Conservation (phyloP, 2,888 invertebrate genomes). For the Tyria jacobaeae region DNA sequence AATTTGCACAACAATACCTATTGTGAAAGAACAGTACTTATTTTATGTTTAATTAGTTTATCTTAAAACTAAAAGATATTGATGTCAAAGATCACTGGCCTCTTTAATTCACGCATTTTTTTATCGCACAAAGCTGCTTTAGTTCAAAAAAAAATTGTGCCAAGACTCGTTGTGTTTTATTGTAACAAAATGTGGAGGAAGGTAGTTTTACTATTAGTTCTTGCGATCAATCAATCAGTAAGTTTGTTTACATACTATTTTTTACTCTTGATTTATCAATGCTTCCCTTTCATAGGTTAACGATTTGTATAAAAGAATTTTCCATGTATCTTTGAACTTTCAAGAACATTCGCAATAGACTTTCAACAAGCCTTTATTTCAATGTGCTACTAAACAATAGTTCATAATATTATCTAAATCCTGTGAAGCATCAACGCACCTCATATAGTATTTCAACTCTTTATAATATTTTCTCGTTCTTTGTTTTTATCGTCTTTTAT, state of each 20-base stretch:
- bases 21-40: not conserved
- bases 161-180: constrained; percentile 20
- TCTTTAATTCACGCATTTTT: constrained; percentile 34
- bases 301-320: no score
- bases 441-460: no score
- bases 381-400: no score
- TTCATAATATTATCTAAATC: no score
- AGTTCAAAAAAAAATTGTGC: constrained; percentile 29
- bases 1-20: not conserved
- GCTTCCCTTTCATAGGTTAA: no score
- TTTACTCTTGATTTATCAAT: not conserved
- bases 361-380: no score
- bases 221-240: constrained; percentile 62
- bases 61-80: constrained; percentile 41
- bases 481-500: no score
- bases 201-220: constrained; percentile 56
- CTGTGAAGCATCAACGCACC: no score
- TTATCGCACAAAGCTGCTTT: constrained; percentile 19
- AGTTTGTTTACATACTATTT: constrained; percentile 42
- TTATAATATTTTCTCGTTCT: no score
- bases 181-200: constrained; percentile 65
- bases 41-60: constrained; percentile 21
- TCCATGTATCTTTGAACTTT: no score
- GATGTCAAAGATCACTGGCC: constrained; percentile 43
- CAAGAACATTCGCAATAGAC: no score